Conservation (phyloP, 2,888 invertebrate species). For the Drosophila colorata region DNA sequence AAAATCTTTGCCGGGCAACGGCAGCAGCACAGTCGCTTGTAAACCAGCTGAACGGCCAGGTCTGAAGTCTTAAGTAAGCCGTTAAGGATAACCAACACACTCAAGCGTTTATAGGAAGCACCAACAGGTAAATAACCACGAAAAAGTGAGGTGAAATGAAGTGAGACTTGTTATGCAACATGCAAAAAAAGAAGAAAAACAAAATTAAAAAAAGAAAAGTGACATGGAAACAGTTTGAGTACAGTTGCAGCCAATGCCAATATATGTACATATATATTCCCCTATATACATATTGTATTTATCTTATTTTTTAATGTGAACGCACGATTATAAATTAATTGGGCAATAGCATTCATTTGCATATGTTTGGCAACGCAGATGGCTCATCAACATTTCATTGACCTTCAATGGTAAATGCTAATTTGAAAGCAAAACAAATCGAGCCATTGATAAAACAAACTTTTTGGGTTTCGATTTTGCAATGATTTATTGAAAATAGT, state of each 20-base stretch:
- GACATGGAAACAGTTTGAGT: conserved; percentile 26
- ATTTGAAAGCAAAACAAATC: conserved; percentile 56
- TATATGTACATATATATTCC: neutral
- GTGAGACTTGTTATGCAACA: conserved; percentile 66
- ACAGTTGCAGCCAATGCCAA: conserved; percentile 8
- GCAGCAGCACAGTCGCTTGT: conserved; percentile 77
- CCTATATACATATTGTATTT: neutral
- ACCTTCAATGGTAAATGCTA: conserved; percentile 67
- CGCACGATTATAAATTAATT: conserved; percentile 36
- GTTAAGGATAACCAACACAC: conserved; percentile 61
- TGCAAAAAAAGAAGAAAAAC: conserved; percentile 37
- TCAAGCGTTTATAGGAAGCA: conserved; percentile 74
- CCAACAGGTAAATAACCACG: conserved; percentile 69
- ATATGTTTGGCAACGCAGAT: conserved; percentile 58
- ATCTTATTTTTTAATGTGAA: conserved; percentile 1
- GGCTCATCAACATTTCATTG: conserved; percentile 66
- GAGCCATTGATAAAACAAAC: conserved; percentile 23
- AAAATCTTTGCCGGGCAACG: conserved; percentile 75
- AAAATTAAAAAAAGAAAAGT: conserved; percentile 31
- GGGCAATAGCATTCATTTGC: conserved; percentile 43
- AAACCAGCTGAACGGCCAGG: conserved; percentile 63
- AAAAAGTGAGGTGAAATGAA: conserved; percentile 69
- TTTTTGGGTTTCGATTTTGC: conserved; percentile 20
- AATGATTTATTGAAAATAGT: conserved; percentile 8
- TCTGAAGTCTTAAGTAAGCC: conserved; percentile 45